A percentile compares a stretch with the other conserved stretches of the same genome.
phyloP scores from a whole-genome alignment of 2,797 vertebrate species.

The Enteromius argenteus region DNA sequence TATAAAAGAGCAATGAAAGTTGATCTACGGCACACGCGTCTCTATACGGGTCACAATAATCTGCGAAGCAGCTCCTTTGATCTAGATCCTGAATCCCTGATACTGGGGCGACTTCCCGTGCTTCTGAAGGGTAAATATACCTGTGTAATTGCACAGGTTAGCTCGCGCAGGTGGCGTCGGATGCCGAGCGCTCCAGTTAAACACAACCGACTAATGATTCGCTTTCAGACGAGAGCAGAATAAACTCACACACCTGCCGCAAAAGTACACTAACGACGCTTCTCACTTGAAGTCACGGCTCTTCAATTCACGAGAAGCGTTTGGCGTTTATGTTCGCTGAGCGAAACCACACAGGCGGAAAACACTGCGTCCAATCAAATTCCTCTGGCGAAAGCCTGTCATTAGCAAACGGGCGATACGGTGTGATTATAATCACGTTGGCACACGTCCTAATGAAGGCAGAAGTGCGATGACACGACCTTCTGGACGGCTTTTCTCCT shows the following conservation, averaged over 20 bases:
- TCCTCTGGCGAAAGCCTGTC: background rate
- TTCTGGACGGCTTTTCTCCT: constrained; percentile 4
- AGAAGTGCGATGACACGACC: constrained; percentile 7
- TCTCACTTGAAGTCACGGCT: background rate
- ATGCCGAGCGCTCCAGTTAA: background rate
- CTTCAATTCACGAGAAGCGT: background rate
- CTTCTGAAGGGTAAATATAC: constrained; percentile 8
- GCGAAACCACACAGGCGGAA: background rate
- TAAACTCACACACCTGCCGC: background rate
- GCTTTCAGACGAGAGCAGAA: background rate
- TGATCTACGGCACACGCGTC: background rate
- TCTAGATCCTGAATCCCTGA: constrained; percentile 4
- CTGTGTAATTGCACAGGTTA: constrained; percentile 21
- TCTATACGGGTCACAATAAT: constrained; percentile 25
- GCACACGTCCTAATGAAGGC: constrained; percentile 13
- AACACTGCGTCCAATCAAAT: background rate
- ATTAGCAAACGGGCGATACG: background rate
- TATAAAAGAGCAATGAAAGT: background rate
- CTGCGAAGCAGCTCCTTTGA: constrained; percentile 37
- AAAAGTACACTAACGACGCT: no score
- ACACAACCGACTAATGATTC: background rate
- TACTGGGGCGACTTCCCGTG: background rate
- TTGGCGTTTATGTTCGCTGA: background rate
- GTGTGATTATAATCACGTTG: constrained; percentile 12
- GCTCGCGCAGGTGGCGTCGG: background rate